Percentiles rank a stretch among this genome's conserved stretches.
Evolutionary conservation across 2,888 invertebrate species (phyloP).

Genomic region (Oscheius sp.): DNA sequence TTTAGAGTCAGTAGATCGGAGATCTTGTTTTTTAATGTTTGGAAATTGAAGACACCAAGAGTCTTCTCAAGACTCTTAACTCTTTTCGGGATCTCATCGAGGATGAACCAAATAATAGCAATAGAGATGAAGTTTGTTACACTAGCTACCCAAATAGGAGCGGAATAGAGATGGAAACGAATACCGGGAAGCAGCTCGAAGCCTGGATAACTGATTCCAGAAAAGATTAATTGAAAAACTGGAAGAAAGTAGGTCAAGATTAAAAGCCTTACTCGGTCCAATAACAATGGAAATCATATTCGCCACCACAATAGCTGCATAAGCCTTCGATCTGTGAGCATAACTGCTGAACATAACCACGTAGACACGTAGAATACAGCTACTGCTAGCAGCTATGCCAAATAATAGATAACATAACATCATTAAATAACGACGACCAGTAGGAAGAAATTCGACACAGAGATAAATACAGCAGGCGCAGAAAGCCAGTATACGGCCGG

Average conservation of each 20-base stretch:
- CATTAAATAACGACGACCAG: conserved; percentile 47
- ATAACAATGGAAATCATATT: conserved; percentile 47
- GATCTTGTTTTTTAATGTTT: conserved; percentile 15
- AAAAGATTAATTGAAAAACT: conserved; percentile 49
- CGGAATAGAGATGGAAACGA: conserved; percentile 50
- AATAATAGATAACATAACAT: conserved; percentile 45
- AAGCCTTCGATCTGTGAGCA: conserved; percentile 43
- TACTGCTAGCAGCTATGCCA: conserved; percentile 43
- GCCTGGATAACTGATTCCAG: conserved; percentile 43
- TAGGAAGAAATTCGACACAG: conserved; percentile 43
- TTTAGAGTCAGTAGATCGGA: conserved; percentile 32
- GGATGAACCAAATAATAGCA: conserved; percentile 35
- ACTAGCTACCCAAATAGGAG: conserved; percentile 51
- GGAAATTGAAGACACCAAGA: conserved; percentile 1
- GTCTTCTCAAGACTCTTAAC: not conserved
- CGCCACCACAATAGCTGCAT: conserved; percentile 39
- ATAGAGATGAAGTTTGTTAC: conserved; percentile 49
- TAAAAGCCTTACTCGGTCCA: conserved; percentile 39
- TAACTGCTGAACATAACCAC: conserved; percentile 42
- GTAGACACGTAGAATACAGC: conserved; percentile 45
- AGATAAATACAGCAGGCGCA: conserved; percentile 47
- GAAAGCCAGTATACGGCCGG: conserved; percentile 45
- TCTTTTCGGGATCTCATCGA: conserved; percentile 40
- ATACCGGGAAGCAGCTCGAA: conserved; percentile 36
- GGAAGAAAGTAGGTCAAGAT: conserved; percentile 1